Percentiles rank a stretch among this genome's conserved stretches.
These are phyloP conservation scores for Rhamphomyia laevipes DNA, from an alignment of 2,888 invertebrate species.

Conservation along the genomic window DNA sequence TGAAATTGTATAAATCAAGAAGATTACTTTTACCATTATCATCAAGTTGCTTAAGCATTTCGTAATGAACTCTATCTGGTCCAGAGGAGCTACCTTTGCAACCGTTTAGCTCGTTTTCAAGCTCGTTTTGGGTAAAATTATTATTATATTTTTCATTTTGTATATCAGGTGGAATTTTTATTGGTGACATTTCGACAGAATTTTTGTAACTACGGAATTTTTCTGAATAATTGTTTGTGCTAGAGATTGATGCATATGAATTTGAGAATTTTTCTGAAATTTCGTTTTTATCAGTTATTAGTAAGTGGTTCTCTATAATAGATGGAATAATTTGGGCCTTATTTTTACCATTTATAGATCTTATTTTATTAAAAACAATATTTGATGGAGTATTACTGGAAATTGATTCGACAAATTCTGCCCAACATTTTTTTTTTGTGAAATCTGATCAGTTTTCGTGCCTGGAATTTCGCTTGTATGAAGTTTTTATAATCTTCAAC, in stretches of 20 bases:
- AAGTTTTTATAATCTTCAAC: not conserved
- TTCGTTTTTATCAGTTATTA: no score
- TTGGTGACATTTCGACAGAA: not conserved
- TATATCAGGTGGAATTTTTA: conserved; percentile 2
- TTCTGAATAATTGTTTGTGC: no score
- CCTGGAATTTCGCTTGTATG: not conserved
- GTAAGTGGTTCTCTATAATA: no score
- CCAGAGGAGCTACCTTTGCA: not conserved
- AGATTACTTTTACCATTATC: not conserved
- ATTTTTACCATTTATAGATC: no score
- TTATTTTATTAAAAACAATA: not conserved
- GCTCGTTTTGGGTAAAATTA: not conserved
- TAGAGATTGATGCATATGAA: no score
- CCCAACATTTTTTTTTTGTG: not conserved
- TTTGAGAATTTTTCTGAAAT: no score
- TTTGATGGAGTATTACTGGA: not conserved
- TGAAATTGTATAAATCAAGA: not conserved
- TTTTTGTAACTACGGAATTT: no score
- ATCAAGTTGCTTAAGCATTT: not conserved
- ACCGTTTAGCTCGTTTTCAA: not conserved
- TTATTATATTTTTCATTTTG: not conserved
- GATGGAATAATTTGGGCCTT: no score
- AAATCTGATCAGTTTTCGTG: not conserved
- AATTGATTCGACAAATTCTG: not conserved
- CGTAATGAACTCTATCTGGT: not conserved